Base-by-base conservation (phyloP, 2,797 vertebrate genomes). In the Siniperca scherzeri region DNA sequence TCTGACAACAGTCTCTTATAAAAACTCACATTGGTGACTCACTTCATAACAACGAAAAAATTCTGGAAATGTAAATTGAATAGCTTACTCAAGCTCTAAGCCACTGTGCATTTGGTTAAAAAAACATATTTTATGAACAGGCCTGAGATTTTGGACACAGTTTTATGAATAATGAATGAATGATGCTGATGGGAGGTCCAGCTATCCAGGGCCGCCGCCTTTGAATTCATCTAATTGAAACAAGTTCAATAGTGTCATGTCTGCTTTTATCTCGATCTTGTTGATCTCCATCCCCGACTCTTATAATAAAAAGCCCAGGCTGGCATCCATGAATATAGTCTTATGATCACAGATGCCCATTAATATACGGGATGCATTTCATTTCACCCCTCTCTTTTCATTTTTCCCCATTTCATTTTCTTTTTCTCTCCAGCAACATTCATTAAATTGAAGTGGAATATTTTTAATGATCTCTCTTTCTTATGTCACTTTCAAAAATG, bases 211-310 rank as follows among this genome's bases (percentile, higher is more conserved):
- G 13, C 57, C 11, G 9, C 74, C 13, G 65, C 87, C 80, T 91
- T 89, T 86, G 38, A 87, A 77, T 85, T 74, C 52, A 50, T 86
- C 38, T 86, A 71, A 92, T 81, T 90, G 77, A 93, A 88, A 89
- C 75, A 53, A 85, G 81, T 81, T 89, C 88, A 86, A 71, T 80
- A 42, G 81, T 60, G 33, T 78, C 70, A 66, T 53, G 52, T 81
- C 64, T 64, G 83, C 78, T 89, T 92, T 90, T 71, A 83, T 91
- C 87, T 87, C 10, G 7, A 42, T 86, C 48, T 62, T 27, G 25
- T 77, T 61, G 74, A 38, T 14, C 27, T 69, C 53, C 60, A 76
- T 69, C 48, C 71, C 83, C 69, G 81, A 66, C 71, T 74, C 77
- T 10, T 13, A 1, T 69, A 85, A 87, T 81, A 68, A 88, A 87